Conservation (phyloP, 2,113 vertebrate genomes). For the Accipiter virgatus region DNA sequence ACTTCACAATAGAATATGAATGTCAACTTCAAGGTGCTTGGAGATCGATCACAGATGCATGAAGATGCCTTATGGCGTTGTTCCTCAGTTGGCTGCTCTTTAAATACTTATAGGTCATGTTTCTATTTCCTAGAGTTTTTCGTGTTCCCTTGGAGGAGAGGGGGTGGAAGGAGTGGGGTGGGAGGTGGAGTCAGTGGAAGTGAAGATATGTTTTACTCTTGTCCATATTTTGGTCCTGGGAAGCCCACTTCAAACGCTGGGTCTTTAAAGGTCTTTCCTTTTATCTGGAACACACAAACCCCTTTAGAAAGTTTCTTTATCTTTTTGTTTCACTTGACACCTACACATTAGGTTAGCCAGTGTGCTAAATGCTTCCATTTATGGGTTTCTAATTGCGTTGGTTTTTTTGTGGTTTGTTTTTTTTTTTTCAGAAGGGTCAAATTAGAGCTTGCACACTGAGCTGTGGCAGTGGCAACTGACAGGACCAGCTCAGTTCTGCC, state of each 20-base stretch:
- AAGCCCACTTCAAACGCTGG: slow-evolving; percentile 59
- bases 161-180: background rate
- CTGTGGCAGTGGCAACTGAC: background rate
- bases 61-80: background rate
- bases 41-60: background rate
- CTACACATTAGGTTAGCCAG: slow-evolving; percentile 50
- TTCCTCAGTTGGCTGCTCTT: background rate
- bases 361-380: slow-evolving; percentile 57
- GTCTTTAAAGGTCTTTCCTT: slow-evolving; percentile 64
- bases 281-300: slow-evolving; percentile 61
- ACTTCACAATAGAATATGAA: background rate
- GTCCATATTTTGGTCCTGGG: background rate
- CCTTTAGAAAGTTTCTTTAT: slow-evolving; percentile 59
- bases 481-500: background rate
- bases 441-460: background rate
- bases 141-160: background rate
- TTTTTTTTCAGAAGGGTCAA: slow-evolving; percentile 18
- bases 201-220: background rate
- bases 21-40: background rate
- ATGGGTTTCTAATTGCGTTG: slow-evolving; percentile 42
- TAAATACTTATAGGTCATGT: background rate
- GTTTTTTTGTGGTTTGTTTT: background rate
- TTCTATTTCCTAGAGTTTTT: background rate
- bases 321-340: slow-evolving; percentile 59
- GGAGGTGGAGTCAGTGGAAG: background rate